Evolutionary conservation across 2,888 invertebrate genomes (phyloP).

Genomic region (Liopterus haemorrhoidalis): DNA sequence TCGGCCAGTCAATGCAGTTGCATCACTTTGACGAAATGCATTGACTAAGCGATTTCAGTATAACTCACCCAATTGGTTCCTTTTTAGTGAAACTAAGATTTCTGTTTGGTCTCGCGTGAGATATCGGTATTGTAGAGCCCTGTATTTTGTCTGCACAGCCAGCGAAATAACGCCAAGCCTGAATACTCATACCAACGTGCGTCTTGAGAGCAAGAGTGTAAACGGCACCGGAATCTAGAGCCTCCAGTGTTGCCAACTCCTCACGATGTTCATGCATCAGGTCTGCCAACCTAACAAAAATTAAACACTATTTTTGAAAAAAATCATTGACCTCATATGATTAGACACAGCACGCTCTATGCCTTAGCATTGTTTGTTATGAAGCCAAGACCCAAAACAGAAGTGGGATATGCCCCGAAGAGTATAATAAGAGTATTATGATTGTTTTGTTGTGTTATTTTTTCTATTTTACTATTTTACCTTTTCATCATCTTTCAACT

Average conservation of each 20-base stretch:
- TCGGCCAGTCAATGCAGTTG: too few species aligned
- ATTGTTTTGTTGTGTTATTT: too few species aligned
- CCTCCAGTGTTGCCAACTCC: conserved; percentile 90
- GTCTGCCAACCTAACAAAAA: conserved; percentile 69
- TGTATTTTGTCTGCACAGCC: conserved; percentile 97
- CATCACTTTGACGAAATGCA: too few species aligned
- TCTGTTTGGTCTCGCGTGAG: conserved; percentile 83
- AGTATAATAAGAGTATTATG: background rate
- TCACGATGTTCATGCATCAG: conserved; percentile 92
- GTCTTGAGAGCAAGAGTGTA: conserved; percentile 95
- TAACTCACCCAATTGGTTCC: conserved; percentile 78
- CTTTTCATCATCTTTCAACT: too few species aligned
- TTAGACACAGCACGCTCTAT: too few species aligned
- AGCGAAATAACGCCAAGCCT: conserved; percentile 94
- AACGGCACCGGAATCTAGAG: conserved; percentile 91
- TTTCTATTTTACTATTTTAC: too few species aligned
- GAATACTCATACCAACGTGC: conserved; percentile 96
- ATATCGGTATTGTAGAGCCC: conserved; percentile 86
- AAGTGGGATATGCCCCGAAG: background rate
- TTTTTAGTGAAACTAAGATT: conserved; percentile 83
- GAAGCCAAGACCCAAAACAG: too few species aligned
- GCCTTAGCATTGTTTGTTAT: too few species aligned
- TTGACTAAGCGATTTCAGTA: too few species aligned
- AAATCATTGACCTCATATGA: too few species aligned
- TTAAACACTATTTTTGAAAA: background rate